Percentiles rank a stretch among this genome's conserved stretches.
phyloP scores from a whole-genome alignment of 2,797 vertebrate species.

The Pipistrellus nathusii region DNA sequence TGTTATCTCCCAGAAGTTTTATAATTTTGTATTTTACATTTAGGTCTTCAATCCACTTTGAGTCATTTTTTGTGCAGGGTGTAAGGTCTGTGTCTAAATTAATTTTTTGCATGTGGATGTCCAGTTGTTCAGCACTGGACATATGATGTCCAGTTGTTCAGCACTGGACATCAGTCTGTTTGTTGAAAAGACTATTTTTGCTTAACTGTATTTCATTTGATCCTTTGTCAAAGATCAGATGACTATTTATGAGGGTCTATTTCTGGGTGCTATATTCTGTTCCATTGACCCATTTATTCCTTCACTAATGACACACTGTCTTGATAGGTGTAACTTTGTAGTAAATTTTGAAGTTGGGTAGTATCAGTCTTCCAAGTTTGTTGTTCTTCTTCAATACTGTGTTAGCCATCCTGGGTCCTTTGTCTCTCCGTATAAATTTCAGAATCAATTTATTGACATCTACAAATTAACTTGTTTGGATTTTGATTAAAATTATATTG shows the following conservation, averaged over 20 bases:
- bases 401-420: not conserved
- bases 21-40: conserved; percentile 10
- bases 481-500: not conserved
- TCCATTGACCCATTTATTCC: not conserved
- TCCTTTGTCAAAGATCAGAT: conserved; percentile 31
- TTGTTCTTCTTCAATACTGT: conserved; percentile 3
- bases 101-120: not conserved
- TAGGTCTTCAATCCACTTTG: not conserved
- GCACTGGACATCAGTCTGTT: too few relatives aligned
- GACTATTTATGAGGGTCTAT: not conserved
- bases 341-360: not conserved
- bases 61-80: conserved; percentile 11
- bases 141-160: conserved; percentile 23
- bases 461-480: conserved; percentile 14
- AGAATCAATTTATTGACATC: not conserved
- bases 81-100: not conserved
- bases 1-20: not conserved
- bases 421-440: not conserved
- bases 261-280: not conserved
- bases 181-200: conserved; percentile 4
- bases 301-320: not conserved
- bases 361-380: not conserved
- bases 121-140: conserved; percentile 5
- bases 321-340: not conserved
- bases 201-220: not conserved